Base-by-base conservation (phyloP, 1,140 invertebrate species). In the Drosophila ogumai region DNA sequence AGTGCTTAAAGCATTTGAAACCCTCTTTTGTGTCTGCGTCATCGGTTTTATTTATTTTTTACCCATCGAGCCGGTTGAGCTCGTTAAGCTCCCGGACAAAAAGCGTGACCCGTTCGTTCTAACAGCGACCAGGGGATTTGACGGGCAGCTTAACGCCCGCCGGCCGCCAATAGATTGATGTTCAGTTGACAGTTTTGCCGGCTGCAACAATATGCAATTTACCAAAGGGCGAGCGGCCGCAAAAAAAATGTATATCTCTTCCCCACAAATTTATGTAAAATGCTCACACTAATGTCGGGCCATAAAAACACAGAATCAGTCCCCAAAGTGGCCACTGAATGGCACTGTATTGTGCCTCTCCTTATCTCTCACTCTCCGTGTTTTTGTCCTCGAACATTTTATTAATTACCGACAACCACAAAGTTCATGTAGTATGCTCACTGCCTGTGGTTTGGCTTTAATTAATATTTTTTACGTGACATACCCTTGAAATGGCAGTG, bases 121-220 rank as follows among this genome's bases (percentile, higher is more conserved):
- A 79, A 79, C 55, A 63, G 66, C 61, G 68, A 52, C 79, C 75
- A 59, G 44, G 69, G 79, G 82, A 77, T 90, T 84, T 84, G 63
- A 74, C 38, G 63, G 78, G 31, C 74, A 75, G 85, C 85, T 85
- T 90, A 90, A 75, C 67, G 81, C 81, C 75, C 44, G 40, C 49
- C 38, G 79, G 80, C 63, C 60, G 65, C 58, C 80, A 78, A 88
- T 88, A 85, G 85, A 90, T 90, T 90, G 85, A 90, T 90, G 86
- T 76, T 72, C 86, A 79, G 86, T 90, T 85, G 85, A 90, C 85
- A 85, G 81, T 75, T 66, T 55, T 65, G 19, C 40, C 66, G 55
- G 57, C 55, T 73, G 60, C 60, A 87, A 87, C 79, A 88, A 88
- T 76, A 69, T 73, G 75, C 84, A 80, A 71, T 79, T 43, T 67